These are phyloP conservation scores for Melanostigma gelatinosum DNA, from an alignment of 2,113 vertebrate species.

Conservation along the genomic window DNA sequence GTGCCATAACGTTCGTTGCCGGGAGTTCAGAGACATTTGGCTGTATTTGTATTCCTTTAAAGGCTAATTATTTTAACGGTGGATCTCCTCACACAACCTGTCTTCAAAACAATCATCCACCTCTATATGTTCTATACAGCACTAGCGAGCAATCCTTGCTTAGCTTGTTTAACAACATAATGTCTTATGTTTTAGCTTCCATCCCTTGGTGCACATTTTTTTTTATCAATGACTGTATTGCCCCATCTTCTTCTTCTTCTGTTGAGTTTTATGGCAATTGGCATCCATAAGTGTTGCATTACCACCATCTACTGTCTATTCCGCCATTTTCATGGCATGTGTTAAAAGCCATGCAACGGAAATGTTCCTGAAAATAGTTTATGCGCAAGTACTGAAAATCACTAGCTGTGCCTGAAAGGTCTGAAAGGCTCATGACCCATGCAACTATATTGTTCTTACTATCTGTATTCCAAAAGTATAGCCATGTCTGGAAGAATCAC, in stretches of 20 bases:
- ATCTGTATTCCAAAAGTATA: slow-evolving; percentile 25
- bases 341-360: neutral
- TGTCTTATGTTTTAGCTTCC: slow-evolving; percentile 6
- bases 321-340: too few relatives aligned
- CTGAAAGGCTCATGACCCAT: neutral
- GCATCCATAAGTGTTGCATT: neutral
- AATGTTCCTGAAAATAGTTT: neutral
- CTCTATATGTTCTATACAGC: slow-evolving; percentile 10
- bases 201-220: slow-evolving; percentile 10
- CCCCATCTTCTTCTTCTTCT: neutral
- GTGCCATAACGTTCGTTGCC: too few relatives aligned
- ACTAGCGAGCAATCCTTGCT: neutral
- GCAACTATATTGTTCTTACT: slow-evolving; percentile 26
- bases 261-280: neutral
- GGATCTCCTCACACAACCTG: neutral
- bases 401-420: neutral
- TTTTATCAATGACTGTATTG: slow-evolving; percentile 5
- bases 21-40: neutral
- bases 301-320: neutral
- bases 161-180: slow-evolving; percentile 11
- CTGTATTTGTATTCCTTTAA: neutral
- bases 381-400: neutral
- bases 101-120: neutral
- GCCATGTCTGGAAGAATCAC: slow-evolving; percentile 26
- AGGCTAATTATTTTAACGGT: neutral